phyloP scores from a whole-genome alignment of 2,888 invertebrate species.

The Watsonalla binaria region DNA sequence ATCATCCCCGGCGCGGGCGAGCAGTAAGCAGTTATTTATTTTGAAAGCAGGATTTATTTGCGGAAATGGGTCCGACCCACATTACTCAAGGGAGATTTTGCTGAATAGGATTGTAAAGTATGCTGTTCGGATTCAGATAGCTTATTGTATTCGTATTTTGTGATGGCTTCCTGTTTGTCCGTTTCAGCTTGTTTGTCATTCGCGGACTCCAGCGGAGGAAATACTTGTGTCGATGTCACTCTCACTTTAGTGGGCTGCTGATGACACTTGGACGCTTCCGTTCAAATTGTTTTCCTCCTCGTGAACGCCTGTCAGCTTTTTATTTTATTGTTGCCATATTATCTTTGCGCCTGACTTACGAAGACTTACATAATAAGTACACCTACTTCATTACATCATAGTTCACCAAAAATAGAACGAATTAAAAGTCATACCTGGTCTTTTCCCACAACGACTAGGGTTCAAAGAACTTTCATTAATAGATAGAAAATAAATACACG shows the following conservation, averaged over 20 bases:
- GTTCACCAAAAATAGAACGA: too few species aligned
- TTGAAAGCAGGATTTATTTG: conserved; percentile 69
- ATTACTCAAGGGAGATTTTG: conserved; percentile 70
- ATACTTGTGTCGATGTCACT: neutral
- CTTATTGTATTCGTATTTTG: conserved; percentile 57
- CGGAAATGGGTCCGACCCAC: conserved; percentile 68
- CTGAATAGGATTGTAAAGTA: conserved; percentile 66
- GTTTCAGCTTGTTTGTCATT: conserved; percentile 3
- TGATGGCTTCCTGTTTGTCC: conserved; percentile 26
- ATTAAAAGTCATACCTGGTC: too few species aligned
- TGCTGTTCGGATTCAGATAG: conserved; percentile 57
- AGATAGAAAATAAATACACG: neutral
- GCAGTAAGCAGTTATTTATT: conserved; percentile 63
- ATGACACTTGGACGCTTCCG: neutral
- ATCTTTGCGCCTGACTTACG: neutral
- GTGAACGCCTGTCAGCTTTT: neutral
- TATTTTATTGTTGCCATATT: neutral
- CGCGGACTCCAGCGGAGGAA: neutral
- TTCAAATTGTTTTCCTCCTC: neutral
- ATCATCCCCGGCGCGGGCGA: conserved; percentile 33
- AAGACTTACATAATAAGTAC: too few species aligned
- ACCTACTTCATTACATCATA: too few species aligned
- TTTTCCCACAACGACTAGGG: too few species aligned
- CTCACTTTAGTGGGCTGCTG: neutral
- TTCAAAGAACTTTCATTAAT: neutral